A percentile compares a stretch with the other conserved stretches of the same genome.
phyloP scores from a whole-genome alignment of 2,888 invertebrate genomes.

The Andrena haemorrhoa region DNA sequence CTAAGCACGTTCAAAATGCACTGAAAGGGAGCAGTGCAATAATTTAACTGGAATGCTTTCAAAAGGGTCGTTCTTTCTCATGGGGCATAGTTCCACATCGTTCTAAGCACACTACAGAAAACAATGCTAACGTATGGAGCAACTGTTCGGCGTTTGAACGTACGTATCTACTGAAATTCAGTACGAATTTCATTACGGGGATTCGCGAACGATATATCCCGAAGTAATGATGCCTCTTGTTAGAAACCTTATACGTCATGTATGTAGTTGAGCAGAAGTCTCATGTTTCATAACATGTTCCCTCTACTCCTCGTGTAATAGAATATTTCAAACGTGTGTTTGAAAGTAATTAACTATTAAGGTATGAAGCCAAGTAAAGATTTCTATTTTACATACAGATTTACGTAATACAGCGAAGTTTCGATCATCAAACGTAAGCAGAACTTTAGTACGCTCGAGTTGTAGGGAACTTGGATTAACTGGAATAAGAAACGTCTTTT shows the following conservation, averaged over 20 bases:
- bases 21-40: not conserved
- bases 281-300: not conserved
- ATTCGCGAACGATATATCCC: not conserved
- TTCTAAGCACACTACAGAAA: conserved; percentile 3
- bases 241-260: not conserved
- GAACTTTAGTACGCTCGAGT: too few relatives aligned
- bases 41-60: not conserved
- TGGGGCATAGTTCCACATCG: not conserved
- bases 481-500: too few relatives aligned
- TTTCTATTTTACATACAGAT: too few relatives aligned
- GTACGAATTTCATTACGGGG: conserved; percentile 9
- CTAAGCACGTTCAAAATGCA: conserved; percentile 7
- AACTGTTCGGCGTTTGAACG: not conserved
- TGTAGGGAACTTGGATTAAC: too few relatives aligned
- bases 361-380: not conserved
- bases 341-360: not conserved
- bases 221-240: conserved; percentile 9
- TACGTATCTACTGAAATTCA: conserved; percentile 1
- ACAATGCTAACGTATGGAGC: not conserved
- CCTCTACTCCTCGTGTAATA: not conserved
- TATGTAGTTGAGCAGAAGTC: not conserved
- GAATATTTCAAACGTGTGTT: not conserved
- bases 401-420: too few relatives aligned
- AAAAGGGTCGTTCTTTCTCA: conserved; percentile 20
- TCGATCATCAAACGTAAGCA: too few relatives aligned